Base-by-base conservation (phyloP, 2,113 vertebrate species). In the Alethe castanea region DNA sequence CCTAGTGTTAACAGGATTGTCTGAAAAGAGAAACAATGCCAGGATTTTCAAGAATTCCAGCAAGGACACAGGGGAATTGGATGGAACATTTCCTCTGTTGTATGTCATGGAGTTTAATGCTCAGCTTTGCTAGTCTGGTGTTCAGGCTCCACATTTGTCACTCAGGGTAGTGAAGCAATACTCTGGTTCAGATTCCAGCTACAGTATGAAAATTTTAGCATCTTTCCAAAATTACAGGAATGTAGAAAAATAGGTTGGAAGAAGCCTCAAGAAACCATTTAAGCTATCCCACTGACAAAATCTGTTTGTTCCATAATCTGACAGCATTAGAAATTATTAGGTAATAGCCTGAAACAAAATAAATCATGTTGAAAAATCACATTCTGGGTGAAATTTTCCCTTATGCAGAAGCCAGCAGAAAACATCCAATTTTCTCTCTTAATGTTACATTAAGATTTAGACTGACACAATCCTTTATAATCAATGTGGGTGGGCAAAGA, bases 31-130 rank as follows among this genome's bases (percentile, higher is more conserved):
- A 86, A 80, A 56, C 47, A 86, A 44, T 59, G 69, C 74, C 72
- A 92, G 72, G 80, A 88, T 95, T 95, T 96, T 94, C 71, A 93
- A 95, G 88, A 95, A 93, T 93, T 92, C 54, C 50, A 83, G 8
- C 14, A 26, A 67, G 52, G 38, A 73, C 26, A 5, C 71, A 59
- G 28, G 60, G 56, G 76, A 92, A 19, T 56, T 71, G 60, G 35
- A 78, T 54, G 42, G 90, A 93, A 83, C 62, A 62, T 88, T 90
- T 95, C 76, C 59, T 69, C 28, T 80, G 16, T 52, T 83, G 26
- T 57, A 50, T 80, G 52, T 93, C 36, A 38, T n/a, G 42, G 42
- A 80, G 45, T 83, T 92, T 24, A 69, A 52, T 59, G 82, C 25
- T 88, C 60, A 71, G 52, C 64, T 96, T 90, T 80, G 62, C 72